phyloP scores from a whole-genome alignment of 2,888 invertebrate genomes.

The Muscina levida region DNA sequence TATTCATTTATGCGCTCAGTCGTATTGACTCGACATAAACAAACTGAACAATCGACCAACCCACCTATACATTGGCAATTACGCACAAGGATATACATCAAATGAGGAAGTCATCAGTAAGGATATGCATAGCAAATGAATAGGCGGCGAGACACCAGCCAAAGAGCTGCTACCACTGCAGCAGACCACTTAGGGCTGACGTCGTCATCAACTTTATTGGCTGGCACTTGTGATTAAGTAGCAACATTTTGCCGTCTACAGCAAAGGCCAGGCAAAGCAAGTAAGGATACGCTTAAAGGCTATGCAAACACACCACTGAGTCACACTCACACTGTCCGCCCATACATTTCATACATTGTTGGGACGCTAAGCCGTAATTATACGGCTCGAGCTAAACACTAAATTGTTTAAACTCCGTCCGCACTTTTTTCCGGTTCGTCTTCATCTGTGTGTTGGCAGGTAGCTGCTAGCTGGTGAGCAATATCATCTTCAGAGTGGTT shows the following conservation, averaged over 20 bases:
- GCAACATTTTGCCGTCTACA: neutral
- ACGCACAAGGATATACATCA: slow-evolving; percentile 19
- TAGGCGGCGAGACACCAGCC: slow-evolving; percentile 12
- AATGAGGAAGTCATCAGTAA: neutral
- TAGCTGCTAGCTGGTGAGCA: slow-evolving; percentile 13
- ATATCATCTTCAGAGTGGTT: slow-evolving; percentile 38
- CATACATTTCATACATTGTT: neutral
- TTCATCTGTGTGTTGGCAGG: neutral
- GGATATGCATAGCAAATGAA: slow-evolving; percentile 12
- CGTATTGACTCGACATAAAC: slow-evolving; percentile 26
- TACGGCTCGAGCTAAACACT: slow-evolving; percentile 45
- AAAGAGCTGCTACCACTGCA: neutral
- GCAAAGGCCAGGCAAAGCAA: neutral
- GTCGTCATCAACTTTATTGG: slow-evolving; percentile 43
- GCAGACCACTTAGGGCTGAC: neutral
- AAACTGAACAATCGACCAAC: too few relatives aligned
- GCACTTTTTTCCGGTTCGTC: neutral
- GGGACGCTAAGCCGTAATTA: slow-evolving; percentile 40
- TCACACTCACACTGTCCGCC: neutral
- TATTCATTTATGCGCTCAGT: neutral
- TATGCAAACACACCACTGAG: neutral
- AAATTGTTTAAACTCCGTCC: slow-evolving; percentile 14
- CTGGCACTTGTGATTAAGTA: slow-evolving; percentile 33
- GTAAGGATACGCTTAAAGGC: slow-evolving; percentile 12
- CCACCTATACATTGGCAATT: neutral